A percentile compares a stretch with the other conserved stretches of the same genome.
Evolutionary conservation across 2,888 invertebrate genomes (phyloP).

Genomic region (Epistrophe eligans): DNA sequence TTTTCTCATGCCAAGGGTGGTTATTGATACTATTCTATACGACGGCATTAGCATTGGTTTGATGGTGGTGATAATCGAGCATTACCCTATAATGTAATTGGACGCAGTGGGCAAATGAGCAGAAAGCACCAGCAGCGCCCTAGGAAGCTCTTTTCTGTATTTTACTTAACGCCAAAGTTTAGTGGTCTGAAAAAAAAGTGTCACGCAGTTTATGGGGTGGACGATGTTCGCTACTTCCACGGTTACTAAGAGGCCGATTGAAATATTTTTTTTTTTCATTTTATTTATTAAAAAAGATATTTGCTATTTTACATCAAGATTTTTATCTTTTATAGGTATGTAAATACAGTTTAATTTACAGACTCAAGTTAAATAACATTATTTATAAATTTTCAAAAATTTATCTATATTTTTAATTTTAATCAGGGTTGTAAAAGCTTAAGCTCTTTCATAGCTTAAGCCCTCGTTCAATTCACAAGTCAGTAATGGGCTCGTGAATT

Average conservation of each 20-base stretch:
- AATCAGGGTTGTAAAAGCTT: no score
- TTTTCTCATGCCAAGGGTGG: slow-evolving; percentile 26
- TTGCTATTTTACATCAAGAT: no score
- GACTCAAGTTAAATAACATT: no score
- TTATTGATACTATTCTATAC: neutral
- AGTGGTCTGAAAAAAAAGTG: slow-evolving; percentile 48
- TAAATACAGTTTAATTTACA: no score
- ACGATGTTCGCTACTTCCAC: neutral
- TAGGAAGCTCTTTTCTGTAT: slow-evolving; percentile 35
- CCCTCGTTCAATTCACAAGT: no score
- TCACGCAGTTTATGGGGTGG: slow-evolving; percentile 26
- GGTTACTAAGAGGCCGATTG: neutral
- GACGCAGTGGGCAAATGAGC: slow-evolving; percentile 57
- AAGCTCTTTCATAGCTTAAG: no score
- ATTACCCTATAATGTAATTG: slow-evolving; percentile 52
- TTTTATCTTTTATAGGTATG: no score
- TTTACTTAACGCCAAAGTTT: slow-evolving; percentile 53
- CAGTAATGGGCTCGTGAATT: no score
- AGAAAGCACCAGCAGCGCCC: slow-evolving; percentile 53
- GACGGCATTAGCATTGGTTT: neutral
- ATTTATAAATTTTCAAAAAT: no score
- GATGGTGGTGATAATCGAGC: slow-evolving; percentile 63
- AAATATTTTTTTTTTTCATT: no score
- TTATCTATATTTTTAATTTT: no score
- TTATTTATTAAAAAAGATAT: no score